These are phyloP conservation scores for Platyscapa corneri DNA, from an alignment of 1,140 invertebrate genomes.

Conservation along the genomic window DNA sequence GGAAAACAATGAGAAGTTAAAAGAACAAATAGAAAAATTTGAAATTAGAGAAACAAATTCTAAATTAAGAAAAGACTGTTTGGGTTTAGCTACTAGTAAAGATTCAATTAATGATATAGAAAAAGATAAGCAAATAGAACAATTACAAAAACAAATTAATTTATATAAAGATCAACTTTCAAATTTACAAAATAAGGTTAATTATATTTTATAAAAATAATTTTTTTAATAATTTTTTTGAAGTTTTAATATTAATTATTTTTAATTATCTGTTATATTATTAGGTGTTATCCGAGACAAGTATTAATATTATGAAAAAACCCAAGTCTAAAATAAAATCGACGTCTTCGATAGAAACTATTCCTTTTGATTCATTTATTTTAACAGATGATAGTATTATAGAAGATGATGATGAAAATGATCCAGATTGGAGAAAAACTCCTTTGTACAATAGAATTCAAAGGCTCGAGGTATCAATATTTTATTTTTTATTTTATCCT, in stretches of 20 bases:
- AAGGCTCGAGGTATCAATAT: conserved; percentile 56
- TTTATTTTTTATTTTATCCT: conserved; percentile 25
- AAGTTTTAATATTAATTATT: not conserved
- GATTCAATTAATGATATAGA: conserved; percentile 37
- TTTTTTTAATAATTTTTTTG: not conserved
- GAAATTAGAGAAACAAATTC: conserved; percentile 60
- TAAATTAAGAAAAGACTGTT: conserved; percentile 52
- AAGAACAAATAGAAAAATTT: conserved; percentile 71
- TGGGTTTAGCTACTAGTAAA: conserved; percentile 21
- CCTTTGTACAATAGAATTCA: conserved; percentile 73
- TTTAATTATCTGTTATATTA: conserved; percentile 16
- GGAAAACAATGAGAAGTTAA: conserved; percentile 57
- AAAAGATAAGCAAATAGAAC: conserved; percentile 38
- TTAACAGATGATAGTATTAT: conserved; percentile 60
- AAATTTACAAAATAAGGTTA: conserved; percentile 45
- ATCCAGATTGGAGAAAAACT: conserved; percentile 82
- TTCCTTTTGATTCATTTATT: conserved; percentile 22
- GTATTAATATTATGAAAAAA: conserved; percentile 33
- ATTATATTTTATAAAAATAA: conserved; percentile 4
- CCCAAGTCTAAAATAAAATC: conserved; percentile 8
- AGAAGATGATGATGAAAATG: conserved; percentile 75
- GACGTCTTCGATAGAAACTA: conserved; percentile 4
- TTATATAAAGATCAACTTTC: conserved; percentile 49
- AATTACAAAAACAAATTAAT: conserved; percentile 47
- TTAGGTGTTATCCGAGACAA: conserved; percentile 52